phyloP scores from a whole-genome alignment of 2,113 vertebrate species.

The Prinia subflava region DNA sequence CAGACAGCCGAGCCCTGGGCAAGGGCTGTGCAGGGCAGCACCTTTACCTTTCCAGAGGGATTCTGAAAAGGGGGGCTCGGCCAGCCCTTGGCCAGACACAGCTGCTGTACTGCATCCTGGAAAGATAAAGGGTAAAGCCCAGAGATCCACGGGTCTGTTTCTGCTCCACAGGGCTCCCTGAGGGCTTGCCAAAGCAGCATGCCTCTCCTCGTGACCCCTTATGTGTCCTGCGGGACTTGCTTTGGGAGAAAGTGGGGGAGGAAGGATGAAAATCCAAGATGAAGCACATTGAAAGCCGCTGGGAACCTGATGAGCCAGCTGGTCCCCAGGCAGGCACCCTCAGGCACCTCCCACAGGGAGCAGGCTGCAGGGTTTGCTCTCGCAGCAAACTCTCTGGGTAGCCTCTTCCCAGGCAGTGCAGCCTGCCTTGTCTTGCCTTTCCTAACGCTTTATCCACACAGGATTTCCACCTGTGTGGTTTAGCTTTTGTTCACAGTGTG shows the following conservation, averaged over 20 bases:
- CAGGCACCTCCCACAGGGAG: background rate
- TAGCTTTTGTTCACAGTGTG: background rate
- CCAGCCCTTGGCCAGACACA: background rate
- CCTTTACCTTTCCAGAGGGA: background rate
- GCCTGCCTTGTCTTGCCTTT: background rate
- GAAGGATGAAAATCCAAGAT: background rate
- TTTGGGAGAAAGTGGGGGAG: background rate
- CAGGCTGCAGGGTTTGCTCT: background rate
- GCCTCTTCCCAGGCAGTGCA: background rate
- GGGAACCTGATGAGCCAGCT: background rate
- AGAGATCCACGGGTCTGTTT: background rate
- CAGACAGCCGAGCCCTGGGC: accelerated
- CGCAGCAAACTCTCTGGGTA: background rate
- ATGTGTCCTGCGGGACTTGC: background rate
- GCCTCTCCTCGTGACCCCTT: background rate
- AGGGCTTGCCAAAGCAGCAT: background rate
- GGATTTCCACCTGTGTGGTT: background rate
- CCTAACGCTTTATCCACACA: background rate
- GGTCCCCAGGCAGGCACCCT: background rate
- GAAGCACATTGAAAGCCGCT: background rate
- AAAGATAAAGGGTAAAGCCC: background rate
- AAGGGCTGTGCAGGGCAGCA: background rate
- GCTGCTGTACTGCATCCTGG: background rate
- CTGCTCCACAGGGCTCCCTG: background rate
- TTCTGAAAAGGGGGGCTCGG: background rate